Conservation (phyloP, 2,888 invertebrate genomes). For the Drosophila greeni region DNA sequence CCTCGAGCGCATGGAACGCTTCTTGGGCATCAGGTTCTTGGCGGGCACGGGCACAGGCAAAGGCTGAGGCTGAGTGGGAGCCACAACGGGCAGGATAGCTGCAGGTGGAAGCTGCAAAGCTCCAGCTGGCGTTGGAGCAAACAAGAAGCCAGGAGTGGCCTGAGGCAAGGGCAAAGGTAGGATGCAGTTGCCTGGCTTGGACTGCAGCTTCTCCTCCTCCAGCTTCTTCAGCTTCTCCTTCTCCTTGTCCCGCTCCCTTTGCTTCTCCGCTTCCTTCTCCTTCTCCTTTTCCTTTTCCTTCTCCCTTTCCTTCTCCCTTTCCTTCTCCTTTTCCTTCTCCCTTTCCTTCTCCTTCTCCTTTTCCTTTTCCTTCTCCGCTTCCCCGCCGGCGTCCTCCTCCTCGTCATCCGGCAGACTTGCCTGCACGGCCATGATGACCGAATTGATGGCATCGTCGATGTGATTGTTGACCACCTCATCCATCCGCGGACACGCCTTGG, state of each 20-base stretch:
- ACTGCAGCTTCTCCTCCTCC: constrained; percentile 1
- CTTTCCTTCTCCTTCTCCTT: too few relatives aligned
- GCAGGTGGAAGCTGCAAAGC: background rate
- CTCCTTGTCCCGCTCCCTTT: constrained; percentile 1
- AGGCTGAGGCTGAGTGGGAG: background rate
- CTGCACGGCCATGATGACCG: constrained; percentile 74
- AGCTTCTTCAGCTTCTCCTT: constrained; percentile 13
- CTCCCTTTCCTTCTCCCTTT: background rate
- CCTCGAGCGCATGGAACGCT: constrained; percentile 72
- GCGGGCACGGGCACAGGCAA: constrained; percentile 11
- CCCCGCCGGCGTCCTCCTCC: constrained; percentile 46
- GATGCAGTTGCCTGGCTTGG: constrained; percentile 12
- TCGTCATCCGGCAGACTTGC: constrained; percentile 65
- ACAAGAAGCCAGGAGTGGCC: background rate
- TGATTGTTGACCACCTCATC: constrained; percentile 75
- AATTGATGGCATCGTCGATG: constrained; percentile 76
- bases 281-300: background rate
- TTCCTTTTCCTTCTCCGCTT: background rate
- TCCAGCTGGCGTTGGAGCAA: background rate
- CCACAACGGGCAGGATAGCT: background rate
- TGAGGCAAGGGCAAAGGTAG: background rate
- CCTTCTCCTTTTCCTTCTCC: background rate
- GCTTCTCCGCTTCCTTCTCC: background rate
- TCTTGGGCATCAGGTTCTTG: constrained; percentile 57
- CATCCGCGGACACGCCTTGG: constrained; percentile 64